Conservation (phyloP, 64 coral and sea anemone genomes). For the Pocillopora verrucosa region DNA sequence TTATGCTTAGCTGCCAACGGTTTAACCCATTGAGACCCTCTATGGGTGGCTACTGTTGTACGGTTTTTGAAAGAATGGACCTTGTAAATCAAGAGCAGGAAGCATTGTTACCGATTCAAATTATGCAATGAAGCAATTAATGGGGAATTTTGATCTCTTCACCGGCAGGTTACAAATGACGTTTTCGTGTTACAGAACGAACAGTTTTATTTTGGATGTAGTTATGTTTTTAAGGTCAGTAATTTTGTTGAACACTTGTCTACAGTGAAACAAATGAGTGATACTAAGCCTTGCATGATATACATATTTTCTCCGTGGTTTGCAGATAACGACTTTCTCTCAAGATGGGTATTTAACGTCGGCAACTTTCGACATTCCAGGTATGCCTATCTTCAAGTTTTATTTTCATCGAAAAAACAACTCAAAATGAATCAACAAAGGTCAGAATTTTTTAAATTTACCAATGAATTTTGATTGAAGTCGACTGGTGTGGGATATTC, state of each 20-base stretch:
- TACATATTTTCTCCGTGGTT: not conserved
- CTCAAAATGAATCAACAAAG: too few species aligned
- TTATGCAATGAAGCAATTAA: too few species aligned
- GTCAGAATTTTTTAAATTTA: too few species aligned
- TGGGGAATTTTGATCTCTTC: too few species aligned
- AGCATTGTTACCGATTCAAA: too few species aligned
- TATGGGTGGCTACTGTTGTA: too few species aligned
- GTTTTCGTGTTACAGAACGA: not conserved
- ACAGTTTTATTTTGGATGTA: constrained; percentile 14
- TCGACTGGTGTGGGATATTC: too few species aligned
- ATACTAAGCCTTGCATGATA: not conserved
- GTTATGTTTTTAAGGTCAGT: constrained; percentile 5
- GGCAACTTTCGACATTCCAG: constrained; percentile 6
- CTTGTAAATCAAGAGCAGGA: too few species aligned
- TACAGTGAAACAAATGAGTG: too few species aligned
- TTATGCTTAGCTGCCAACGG: too few species aligned
- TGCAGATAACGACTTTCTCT: not conserved
- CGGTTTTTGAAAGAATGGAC: not conserved
- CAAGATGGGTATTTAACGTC: not conserved
- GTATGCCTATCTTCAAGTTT: not conserved
- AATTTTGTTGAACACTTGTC: not conserved
- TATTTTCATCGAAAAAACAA: not conserved
- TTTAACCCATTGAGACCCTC: too few species aligned
- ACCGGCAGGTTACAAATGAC: not conserved
- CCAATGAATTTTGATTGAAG: too few species aligned